Evolutionary conservation across 2,888 invertebrate species (phyloP).

Genomic region (Schizotus pectinicornis): DNA sequence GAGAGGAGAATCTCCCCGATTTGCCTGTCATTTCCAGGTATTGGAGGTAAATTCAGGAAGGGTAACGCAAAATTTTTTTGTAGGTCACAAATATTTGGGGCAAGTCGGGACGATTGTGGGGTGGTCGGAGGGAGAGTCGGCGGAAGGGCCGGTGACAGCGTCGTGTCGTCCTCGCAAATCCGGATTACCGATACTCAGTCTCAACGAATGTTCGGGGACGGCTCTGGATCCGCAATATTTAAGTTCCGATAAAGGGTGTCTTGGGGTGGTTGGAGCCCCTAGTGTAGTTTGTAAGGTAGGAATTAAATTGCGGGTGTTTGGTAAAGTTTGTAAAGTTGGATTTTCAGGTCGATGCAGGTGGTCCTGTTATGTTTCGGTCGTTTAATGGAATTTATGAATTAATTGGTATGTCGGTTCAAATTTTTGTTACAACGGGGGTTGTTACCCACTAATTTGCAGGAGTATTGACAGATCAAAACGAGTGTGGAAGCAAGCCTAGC

Average conservation of each 20-base stretch:
- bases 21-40: slow-evolving; percentile 63
- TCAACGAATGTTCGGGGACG: slow-evolving; percentile 57
- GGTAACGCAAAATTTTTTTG: slow-evolving; percentile 26
- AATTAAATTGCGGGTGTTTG: slow-evolving; percentile 7
- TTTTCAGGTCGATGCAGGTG: slow-evolving; percentile 63
- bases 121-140: slow-evolving; percentile 53
- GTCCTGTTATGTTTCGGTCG: slow-evolving; percentile 62
- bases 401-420: slow-evolving; percentile 56
- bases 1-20: slow-evolving; percentile 64
- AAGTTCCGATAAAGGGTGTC: slow-evolving; percentile 63
- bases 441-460: slow-evolving; percentile 51
- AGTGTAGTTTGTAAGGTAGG: slow-evolving; percentile 62
- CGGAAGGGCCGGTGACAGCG: slow-evolving; percentile 34
- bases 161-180: slow-evolving; percentile 62
- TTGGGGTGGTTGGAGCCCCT: slow-evolving; percentile 61
- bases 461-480: slow-evolving; percentile 61
- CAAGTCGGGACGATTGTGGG: slow-evolving; percentile 61
- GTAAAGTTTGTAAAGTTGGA: slow-evolving; percentile 18
- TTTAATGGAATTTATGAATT: slow-evolving; percentile 61
- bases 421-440: slow-evolving; percentile 9
- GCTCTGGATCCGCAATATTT: slow-evolving; percentile 50
- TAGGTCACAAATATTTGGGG: slow-evolving; percentile 59
- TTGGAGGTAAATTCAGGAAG: not conserved
- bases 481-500: slow-evolving; percentile 55
- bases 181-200: slow-evolving; percentile 61